Evolutionary conservation across 2,113 vertebrate genomes (phyloP).

Genomic region (Fregata magnificens): DNA sequence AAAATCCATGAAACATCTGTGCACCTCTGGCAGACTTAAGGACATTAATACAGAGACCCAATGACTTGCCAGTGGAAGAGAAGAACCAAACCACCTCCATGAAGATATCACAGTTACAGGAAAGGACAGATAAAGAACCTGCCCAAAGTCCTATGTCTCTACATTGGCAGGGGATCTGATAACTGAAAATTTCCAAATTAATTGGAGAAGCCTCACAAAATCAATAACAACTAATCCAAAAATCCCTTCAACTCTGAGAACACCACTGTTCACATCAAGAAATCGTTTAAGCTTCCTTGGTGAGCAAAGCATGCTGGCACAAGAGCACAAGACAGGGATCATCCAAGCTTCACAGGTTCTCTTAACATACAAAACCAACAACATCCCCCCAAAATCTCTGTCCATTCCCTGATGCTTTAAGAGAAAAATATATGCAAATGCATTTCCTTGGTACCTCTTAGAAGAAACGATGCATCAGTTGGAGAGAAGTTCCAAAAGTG

Average conservation of each 20-base stretch:
- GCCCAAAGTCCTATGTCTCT: not conserved
- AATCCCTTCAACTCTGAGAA: not conserved
- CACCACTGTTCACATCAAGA: not conserved
- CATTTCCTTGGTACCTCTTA: not conserved
- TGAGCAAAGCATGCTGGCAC: not conserved
- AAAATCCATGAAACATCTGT: not conserved
- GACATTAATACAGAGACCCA: not conserved
- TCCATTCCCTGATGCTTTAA: not conserved
- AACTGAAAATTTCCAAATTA: not conserved
- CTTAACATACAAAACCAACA: not conserved
- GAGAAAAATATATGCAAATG: not conserved
- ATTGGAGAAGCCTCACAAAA: not conserved
- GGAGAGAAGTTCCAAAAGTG: not conserved
- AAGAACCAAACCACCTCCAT: not conserved
- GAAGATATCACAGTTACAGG: not conserved
- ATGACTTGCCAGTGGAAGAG: not conserved
- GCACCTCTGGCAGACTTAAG: not conserved
- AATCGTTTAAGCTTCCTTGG: not conserved
- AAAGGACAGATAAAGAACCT: not conserved
- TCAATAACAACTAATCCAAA: not conserved
- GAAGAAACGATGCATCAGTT: not conserved
- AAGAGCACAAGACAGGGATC: not conserved
- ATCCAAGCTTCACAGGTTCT: not conserved
- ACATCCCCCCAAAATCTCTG: not conserved
- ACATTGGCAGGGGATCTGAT: not conserved